Base-by-base conservation (phyloP, 2,113 vertebrate genomes). In the Bombycilla garrulus region DNA sequence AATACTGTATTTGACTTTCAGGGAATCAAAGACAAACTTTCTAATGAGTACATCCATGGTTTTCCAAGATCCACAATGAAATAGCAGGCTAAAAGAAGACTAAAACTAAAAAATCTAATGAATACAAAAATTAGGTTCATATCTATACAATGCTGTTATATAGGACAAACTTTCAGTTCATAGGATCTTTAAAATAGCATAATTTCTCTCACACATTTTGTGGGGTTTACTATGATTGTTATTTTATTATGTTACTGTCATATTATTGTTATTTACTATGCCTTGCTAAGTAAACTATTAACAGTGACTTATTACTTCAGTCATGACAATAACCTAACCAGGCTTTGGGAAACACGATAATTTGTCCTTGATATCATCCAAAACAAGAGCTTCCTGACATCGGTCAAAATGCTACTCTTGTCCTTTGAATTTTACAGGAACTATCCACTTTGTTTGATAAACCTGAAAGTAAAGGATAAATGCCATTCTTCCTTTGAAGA, bases 41-140 rank as follows among this genome's bases (percentile, higher is more conserved):
- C 5, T 29, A 38, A 31, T 8, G 6, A n/a, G 6, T 9, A 16
- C 2, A 22, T 29, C 3, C 8, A 60, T 24, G 3, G 1, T 58
- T 42, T 74, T 74, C 31, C n/a, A 54, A 38, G 15, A 25, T 40
- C 12, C 3, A n/a, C 3, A 29, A 5, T 35, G 12, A n/a, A 86
- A 81, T 7, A 71, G 9, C 8, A 53, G 13, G 5, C 23, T 54
- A 66, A 6, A 79, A 36, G 2, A 5, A 76, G 20, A 58, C 4
- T 26, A 31, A 77, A 83, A 54, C 14, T 12, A 66, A 29, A 64
- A 48, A 67, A 40, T 20, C 1, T 16, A 73, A 11, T 26, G 1
- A 66, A 26, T 9, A 42, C 8, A 28, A 25, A n/a, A 67, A 74
- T 16, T 14, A 10, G 1, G 38, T 78, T 73, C 14, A 15, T 33